Conservation (phyloP, 2,888 invertebrate genomes). For the Coleophora deauratella region DNA sequence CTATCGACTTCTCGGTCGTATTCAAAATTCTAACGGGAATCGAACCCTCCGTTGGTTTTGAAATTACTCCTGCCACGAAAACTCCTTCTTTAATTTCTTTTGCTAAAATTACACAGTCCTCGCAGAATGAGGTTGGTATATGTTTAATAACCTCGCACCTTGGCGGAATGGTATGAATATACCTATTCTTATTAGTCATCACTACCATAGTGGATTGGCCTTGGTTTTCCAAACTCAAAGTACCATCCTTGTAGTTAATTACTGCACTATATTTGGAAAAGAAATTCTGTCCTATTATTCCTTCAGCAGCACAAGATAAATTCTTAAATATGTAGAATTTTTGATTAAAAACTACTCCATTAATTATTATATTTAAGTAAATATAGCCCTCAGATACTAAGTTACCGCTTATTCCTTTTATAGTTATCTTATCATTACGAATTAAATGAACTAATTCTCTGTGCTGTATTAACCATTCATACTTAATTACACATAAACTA, state of each 20-base stretch:
- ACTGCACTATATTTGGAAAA: constrained; percentile 8
- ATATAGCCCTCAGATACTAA: constrained; percentile 3
- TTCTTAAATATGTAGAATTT: constrained; percentile 7
- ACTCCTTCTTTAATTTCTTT: constrained; percentile 13
- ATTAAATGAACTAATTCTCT: background rate
- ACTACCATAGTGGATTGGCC: background rate
- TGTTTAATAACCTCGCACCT: constrained; percentile 15
- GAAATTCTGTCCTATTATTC: constrained; percentile 14
- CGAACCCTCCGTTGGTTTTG: constrained; percentile 8
- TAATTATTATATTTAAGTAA: constrained; percentile 1
- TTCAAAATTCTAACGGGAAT: constrained; percentile 17
- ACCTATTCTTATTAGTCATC: constrained; percentile 1
- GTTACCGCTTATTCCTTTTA: constrained; percentile 10
- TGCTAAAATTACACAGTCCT: constrained; percentile 14
- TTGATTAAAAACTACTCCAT: background rate
- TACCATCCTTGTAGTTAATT: constrained; percentile 9
- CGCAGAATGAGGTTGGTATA: constrained; percentile 4
- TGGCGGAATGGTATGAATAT: constrained; percentile 11
- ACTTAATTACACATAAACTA: constrained; percentile 6
- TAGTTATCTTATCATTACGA: constrained; percentile 1
- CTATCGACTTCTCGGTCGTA: constrained; percentile 10
- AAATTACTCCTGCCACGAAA: constrained; percentile 13
- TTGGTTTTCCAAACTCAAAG: background rate
- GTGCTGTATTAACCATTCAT: background rate
- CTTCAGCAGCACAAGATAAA: constrained; percentile 1